Conservation (phyloP, 1,140 invertebrate species). For the Pseudomyrmex dendroicus region DNA sequence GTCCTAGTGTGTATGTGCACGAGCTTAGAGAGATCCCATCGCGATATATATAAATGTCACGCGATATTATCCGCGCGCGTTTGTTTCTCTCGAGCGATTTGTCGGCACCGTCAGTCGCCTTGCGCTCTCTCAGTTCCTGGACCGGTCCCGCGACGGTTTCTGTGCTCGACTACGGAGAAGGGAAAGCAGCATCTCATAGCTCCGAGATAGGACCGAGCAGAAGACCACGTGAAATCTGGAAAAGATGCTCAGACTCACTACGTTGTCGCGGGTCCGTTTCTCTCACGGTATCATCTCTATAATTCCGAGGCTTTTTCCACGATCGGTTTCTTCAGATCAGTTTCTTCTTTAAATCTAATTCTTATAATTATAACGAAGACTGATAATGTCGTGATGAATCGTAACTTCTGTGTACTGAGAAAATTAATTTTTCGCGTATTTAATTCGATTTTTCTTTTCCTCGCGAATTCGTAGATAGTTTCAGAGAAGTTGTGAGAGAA, state of each 20-base stretch:
- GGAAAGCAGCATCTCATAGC: neutral
- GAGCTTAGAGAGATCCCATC: slow-evolving; percentile 64
- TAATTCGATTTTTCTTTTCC: neutral
- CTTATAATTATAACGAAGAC: neutral
- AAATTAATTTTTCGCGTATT: neutral
- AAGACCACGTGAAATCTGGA: slow-evolving; percentile 75
- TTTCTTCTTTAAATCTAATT: neutral
- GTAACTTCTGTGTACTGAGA: neutral
- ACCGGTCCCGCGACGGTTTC: slow-evolving; percentile 8
- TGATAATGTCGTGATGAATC: neutral
- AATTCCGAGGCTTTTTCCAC: neutral
- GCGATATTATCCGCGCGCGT: slow-evolving; percentile 51
- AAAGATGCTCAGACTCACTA: slow-evolving; percentile 80
- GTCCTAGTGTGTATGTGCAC: slow-evolving; percentile 67
- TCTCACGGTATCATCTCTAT: slow-evolving; percentile 59
- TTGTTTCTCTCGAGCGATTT: slow-evolving; percentile 65
- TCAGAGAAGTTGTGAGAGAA: too few relatives aligned
- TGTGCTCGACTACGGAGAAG: slow-evolving; percentile 10
- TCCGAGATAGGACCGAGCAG: neutral
- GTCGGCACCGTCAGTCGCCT: slow-evolving; percentile 51
- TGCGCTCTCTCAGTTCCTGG: slow-evolving; percentile 20
- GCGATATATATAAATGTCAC: slow-evolving; percentile 74
- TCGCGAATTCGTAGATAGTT: too few relatives aligned
- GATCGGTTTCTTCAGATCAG: neutral
- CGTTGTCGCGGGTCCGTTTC: slow-evolving; percentile 77